These are phyloP conservation scores for Thera obeliscata DNA, from an alignment of 2,888 invertebrate genomes.

Conservation along the genomic window DNA sequence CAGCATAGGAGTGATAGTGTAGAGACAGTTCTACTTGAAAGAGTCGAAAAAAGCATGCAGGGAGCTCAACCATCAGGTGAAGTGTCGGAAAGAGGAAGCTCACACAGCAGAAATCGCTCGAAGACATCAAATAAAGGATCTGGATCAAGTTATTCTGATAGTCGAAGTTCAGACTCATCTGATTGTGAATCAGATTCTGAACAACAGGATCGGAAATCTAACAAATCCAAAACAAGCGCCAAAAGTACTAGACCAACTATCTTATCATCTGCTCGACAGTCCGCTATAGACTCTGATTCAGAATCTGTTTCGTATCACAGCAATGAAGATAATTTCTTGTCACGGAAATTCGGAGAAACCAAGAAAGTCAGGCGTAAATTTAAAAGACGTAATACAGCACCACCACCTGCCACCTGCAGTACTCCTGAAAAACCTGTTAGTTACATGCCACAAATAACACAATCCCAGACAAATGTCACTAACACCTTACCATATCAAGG, in stretches of 20 bases:
- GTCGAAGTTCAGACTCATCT: slow-evolving; percentile 66
- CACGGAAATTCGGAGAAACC: slow-evolving; percentile 67
- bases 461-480: slow-evolving; percentile 25
- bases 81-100: slow-evolving; percentile 53
- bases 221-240: slow-evolving; percentile 44
- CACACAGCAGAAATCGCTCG: slow-evolving; percentile 53
- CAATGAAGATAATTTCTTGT: slow-evolving; percentile 74
- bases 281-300: slow-evolving; percentile 60
- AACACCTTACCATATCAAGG: slow-evolving; percentile 54
- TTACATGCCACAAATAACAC: slow-evolving; percentile 50
- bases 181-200: slow-evolving; percentile 66
- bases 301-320: slow-evolving; percentile 74
- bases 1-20: slow-evolving; percentile 63
- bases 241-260: slow-evolving; percentile 46
- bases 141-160: slow-evolving; percentile 67
- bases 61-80: slow-evolving; percentile 48
- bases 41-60: slow-evolving; percentile 49
- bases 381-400: slow-evolving; percentile 51
- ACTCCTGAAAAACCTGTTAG: slow-evolving; percentile 44
- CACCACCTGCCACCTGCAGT: slow-evolving; percentile 22
- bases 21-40: slow-evolving; percentile 66
- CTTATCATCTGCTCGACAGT: slow-evolving; percentile 43
- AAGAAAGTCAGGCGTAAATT: slow-evolving; percentile 62
- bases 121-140: slow-evolving; percentile 7
- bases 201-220: slow-evolving; percentile 45